Conservation (phyloP, 1,140 invertebrate genomes). For the Saccostrea echinata region DNA sequence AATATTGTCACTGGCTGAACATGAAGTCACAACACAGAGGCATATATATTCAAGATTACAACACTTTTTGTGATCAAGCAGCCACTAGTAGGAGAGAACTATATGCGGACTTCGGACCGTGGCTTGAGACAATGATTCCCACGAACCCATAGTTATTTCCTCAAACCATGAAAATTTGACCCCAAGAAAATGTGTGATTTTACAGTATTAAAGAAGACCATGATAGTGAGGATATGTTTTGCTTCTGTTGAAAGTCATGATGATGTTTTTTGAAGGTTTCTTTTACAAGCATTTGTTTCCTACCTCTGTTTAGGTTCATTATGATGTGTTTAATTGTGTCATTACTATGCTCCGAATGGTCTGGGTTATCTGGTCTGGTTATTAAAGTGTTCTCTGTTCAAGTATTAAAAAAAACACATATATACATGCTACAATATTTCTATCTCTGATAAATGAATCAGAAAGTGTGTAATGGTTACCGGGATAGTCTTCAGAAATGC, state of each 20-base stretch:
- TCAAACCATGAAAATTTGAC: too few relatives aligned
- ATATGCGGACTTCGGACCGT: too few relatives aligned
- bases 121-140: too few relatives aligned
- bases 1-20: too few relatives aligned
- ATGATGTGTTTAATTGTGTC: background rate
- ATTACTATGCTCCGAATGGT: background rate
- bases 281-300: background rate
- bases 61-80: too few relatives aligned
- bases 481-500: conserved; percentile 3
- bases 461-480: background rate
- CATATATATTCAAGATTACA: too few relatives aligned
- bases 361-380: background rate
- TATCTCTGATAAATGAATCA: too few relatives aligned
- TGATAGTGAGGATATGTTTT: too few relatives aligned
- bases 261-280: background rate
- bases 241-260: background rate
- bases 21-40: too few relatives aligned
- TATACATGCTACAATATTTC: background rate
- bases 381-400: conserved; percentile 1
- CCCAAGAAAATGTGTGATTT: too few relatives aligned
- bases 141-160: too few relatives aligned
- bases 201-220: background rate
- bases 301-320: background rate
- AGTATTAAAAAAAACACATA: background rate
- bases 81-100: too few relatives aligned